Evolutionary conservation across 2,888 invertebrate species (phyloP).

Genomic region (Plagodis pulveraria): DNA sequence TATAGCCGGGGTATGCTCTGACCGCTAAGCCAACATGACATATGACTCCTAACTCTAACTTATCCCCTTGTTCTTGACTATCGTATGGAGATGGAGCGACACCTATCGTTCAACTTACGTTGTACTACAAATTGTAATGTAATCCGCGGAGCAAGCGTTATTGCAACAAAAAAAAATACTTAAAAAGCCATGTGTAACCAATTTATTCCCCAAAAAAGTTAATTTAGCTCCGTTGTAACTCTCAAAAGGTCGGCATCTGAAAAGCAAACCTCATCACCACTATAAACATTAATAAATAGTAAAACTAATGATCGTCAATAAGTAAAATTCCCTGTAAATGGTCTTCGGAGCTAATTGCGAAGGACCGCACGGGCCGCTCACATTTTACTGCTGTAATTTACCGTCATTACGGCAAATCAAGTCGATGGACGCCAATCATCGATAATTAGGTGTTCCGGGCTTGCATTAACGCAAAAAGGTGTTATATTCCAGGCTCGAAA

Average conservation of each 20-base stretch:
- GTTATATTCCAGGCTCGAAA: constrained; percentile 60
- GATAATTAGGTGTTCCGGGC: constrained; percentile 73
- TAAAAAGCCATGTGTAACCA: constrained; percentile 25
- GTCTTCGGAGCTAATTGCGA: constrained; percentile 48
- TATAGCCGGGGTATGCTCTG: no score
- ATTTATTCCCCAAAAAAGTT: constrained; percentile 18
- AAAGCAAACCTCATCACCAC: constrained; percentile 31
- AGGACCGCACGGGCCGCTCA: constrained; percentile 59
- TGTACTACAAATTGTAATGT: no score
- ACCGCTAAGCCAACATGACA: no score
- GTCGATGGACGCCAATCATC: constrained; percentile 69
- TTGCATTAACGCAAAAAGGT: constrained; percentile 73
- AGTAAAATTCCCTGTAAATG: constrained; percentile 59
- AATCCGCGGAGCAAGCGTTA: no score
- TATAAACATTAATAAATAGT: constrained; percentile 53
- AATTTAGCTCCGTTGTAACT: constrained; percentile 23
- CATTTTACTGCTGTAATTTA: constrained; percentile 70
- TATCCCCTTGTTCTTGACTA: no score
- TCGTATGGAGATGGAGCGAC: no score
- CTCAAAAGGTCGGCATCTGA: constrained; percentile 29
- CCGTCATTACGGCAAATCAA: constrained; percentile 78
- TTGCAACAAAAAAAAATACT: no score
- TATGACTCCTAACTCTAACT: no score
- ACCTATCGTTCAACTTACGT: no score
- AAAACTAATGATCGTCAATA: constrained; percentile 57